Conservation (phyloP, 23 tunicate genomes). For the Trididemnum miniatum region DNA sequence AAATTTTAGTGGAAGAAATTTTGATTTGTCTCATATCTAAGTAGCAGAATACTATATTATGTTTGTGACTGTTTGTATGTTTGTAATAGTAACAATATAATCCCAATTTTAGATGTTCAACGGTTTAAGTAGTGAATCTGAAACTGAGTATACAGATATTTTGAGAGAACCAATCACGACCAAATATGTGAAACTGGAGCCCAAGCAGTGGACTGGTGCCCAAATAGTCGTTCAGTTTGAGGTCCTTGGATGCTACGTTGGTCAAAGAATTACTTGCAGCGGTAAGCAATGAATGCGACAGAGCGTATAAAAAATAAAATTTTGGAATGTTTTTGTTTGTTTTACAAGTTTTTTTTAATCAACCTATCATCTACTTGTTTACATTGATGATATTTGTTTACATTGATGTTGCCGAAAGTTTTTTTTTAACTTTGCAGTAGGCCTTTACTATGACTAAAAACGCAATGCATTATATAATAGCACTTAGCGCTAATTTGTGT, state of each 20-base stretch:
- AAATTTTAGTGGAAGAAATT: no score
- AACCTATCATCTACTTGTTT: no score
- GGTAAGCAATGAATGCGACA: no score
- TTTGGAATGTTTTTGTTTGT: no score
- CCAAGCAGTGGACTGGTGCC: constrained; percentile 48
- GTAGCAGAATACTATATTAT: not conserved
- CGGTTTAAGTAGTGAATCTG: constrained; percentile 15
- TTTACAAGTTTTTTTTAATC: no score
- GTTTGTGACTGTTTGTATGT: not conserved
- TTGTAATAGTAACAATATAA: not conserved
- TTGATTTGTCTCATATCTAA: not conserved
- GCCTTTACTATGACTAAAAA: no score
- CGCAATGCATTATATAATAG: no score
- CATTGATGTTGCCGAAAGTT: no score
- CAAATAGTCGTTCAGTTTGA: constrained; percentile 72
- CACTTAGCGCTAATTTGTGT: no score
- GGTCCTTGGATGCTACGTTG: constrained; percentile 81
- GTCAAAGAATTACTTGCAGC: constrained; percentile 56
- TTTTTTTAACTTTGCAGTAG: no score
- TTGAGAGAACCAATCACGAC: constrained; percentile 81
- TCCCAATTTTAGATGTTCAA: not conserved
- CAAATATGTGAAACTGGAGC: constrained; percentile 54
- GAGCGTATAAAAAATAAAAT: no score
- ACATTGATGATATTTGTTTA: no score
- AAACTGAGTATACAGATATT: constrained; percentile 68